phyloP scores from a whole-genome alignment of 1,140 invertebrate genomes.

The Euura lappo region DNA sequence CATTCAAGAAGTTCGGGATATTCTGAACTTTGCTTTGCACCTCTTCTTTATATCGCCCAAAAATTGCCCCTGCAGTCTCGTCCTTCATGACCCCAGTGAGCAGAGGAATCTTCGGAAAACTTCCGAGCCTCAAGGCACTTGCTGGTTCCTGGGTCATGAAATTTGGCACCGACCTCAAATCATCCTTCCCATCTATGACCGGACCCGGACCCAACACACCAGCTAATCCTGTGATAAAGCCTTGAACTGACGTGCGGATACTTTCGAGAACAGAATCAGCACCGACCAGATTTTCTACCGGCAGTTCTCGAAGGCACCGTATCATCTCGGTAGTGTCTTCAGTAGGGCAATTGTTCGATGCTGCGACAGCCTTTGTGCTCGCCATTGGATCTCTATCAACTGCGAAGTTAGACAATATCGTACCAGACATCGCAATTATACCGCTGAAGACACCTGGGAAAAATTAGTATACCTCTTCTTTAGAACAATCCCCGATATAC shows the following conservation, averaged over 20 bases:
- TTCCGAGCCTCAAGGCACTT: constrained; percentile 61
- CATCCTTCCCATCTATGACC: constrained; percentile 69
- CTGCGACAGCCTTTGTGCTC: constrained; percentile 61
- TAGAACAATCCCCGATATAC: too few species aligned
- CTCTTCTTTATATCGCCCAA: constrained; percentile 61
- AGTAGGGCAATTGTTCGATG: constrained; percentile 63
- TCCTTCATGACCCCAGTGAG: constrained; percentile 74
- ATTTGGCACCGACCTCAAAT: constrained; percentile 65
- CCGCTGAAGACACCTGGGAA: constrained; percentile 61
- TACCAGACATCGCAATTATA: constrained; percentile 73
- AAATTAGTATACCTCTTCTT: not conserved
- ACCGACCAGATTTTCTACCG: constrained; percentile 48
- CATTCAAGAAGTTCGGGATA: constrained; percentile 64
- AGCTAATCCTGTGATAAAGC: constrained; percentile 59
- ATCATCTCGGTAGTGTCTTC: constrained; percentile 61
- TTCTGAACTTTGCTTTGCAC: constrained; percentile 55
- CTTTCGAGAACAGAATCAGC: constrained; percentile 61
- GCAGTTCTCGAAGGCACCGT: constrained; percentile 64
- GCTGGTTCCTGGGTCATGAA: constrained; percentile 65
- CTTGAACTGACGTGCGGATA: constrained; percentile 49
- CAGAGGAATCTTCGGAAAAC: constrained; percentile 67
- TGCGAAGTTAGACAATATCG: constrained; percentile 68
- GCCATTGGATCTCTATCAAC: constrained; percentile 62
- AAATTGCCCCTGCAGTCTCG: constrained; percentile 69
- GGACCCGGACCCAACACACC: constrained; percentile 60